These are phyloP conservation scores for Aselliscus stoliczkanus DNA, from an alignment of 2,797 vertebrate genomes.

Conservation along the genomic window DNA sequence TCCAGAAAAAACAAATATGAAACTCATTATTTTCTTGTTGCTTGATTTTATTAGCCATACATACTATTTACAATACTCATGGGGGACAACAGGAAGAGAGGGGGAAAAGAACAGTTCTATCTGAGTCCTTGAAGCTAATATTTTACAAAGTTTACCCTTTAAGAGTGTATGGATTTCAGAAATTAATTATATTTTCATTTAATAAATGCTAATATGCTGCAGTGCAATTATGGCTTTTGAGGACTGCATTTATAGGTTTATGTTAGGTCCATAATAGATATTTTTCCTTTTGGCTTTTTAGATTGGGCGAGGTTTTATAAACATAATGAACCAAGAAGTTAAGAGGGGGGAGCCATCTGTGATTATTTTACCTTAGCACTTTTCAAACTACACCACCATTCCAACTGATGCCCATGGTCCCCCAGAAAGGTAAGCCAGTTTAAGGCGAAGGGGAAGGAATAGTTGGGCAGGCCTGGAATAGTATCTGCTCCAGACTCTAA, in stretches of 20 bases:
- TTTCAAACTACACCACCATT: background rate
- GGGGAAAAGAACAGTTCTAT: background rate
- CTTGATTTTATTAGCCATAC: background rate
- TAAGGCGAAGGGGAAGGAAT: background rate
- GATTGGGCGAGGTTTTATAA: background rate
- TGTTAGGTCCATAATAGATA: background rate
- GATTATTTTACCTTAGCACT: background rate
- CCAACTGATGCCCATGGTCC: background rate
- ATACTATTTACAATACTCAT: accelerated
- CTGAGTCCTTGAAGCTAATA: background rate
- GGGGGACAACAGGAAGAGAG: background rate
- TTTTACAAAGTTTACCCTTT: background rate
- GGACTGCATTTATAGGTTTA: background rate
- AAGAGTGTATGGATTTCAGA: background rate
- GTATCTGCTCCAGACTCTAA: background rate
- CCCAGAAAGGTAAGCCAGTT: too few species aligned
- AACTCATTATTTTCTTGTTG: constrained; percentile 64
- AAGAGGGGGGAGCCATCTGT: too few species aligned
- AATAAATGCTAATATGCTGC: too few species aligned
- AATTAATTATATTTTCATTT: background rate
- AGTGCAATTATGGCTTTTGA: accelerated
- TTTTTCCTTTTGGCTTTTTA: background rate
- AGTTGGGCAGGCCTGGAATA: accelerated
- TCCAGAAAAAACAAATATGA: constrained; percentile 74
- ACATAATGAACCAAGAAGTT: background rate